phyloP scores from a whole-genome alignment of 2,113 vertebrate species.

The human (Homo sapiens) region GRCh38 chrX:114653001-114653500 shows the following conservation, averaged over 20 bases:
- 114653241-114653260: not conserved
- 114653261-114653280: not conserved
- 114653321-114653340: not conserved
- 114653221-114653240: not conserved
- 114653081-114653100: not conserved
- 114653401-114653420: not conserved
- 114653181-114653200: slow-evolving; percentile 33
- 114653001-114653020: not conserved
- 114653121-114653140: not conserved
- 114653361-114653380: not conserved
- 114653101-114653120: not conserved
- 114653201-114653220: not conserved
- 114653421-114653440: not conserved
- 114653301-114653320: not conserved
- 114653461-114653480: not conserved
- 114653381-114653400: not conserved
- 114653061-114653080: slow-evolving; percentile 19
- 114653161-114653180: not conserved
- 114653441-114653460: not conserved
- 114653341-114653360: not conserved
- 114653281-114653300: slow-evolving; percentile 9
- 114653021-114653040: not conserved
- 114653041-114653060: not conserved
- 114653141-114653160: not conserved
- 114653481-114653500: not conserved